A percentile compares a stretch with the other conserved stretches of the same genome.
phyloP scores from a whole-genome alignment of 2,113 vertebrate genomes.

The Loxodonta africana region DNA sequence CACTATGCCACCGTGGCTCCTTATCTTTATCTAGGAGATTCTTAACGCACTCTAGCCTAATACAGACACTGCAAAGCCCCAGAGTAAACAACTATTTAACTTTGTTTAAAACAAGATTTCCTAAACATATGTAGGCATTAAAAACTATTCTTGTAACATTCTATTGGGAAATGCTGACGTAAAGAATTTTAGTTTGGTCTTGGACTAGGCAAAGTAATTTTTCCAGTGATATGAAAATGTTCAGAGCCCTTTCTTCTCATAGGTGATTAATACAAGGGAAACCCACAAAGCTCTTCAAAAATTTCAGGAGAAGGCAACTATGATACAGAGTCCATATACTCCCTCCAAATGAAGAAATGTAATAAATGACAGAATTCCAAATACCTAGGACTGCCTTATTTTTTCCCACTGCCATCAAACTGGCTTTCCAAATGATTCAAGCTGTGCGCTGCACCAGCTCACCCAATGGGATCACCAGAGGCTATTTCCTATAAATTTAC shows the following conservation, averaged over 20 bases:
- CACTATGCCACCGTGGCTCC: too few relatives aligned
- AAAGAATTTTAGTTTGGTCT: not conserved
- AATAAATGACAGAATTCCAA: too few relatives aligned
- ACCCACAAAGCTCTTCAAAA: not conserved
- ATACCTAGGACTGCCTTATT: not conserved
- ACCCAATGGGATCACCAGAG: not conserved
- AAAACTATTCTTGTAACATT: not conserved
- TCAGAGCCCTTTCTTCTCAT: not conserved
- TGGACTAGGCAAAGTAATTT: not conserved
- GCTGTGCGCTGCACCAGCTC: not conserved
- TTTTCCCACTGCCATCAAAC: not conserved
- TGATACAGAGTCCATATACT: not conserved
- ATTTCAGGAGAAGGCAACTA: not conserved
- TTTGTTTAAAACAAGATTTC: not conserved
- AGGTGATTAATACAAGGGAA: constrained; percentile 21
- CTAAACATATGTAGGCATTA: not conserved
- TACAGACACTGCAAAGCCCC: not conserved
- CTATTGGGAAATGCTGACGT: not conserved
- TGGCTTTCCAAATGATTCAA: not conserved
- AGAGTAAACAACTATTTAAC: not conserved
- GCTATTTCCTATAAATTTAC: not conserved
- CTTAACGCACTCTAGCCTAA: not conserved
- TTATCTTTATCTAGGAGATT: not conserved
- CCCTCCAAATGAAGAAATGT: not conserved
- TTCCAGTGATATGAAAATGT: not conserved